Conservation (phyloP, 2,797 vertebrate species). For the Diglossa cyanea region DNA sequence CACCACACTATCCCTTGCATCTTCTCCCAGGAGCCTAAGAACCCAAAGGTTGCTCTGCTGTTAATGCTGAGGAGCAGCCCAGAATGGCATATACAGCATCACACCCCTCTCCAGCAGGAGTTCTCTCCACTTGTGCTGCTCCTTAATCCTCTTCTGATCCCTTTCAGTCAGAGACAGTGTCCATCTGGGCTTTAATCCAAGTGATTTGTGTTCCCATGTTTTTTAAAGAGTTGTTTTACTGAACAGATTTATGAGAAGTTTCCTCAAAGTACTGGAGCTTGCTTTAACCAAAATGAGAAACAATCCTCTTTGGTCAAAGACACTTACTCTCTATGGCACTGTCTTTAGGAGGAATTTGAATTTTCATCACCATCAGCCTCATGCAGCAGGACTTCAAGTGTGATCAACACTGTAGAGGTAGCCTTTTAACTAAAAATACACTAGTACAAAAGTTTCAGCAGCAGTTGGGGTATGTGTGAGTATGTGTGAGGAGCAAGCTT, state of each 20-base stretch:
- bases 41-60: not conserved
- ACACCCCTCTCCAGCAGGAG: not conserved
- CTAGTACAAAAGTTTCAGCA: not conserved
- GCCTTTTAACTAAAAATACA: not conserved
- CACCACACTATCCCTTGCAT: not conserved
- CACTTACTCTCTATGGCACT: not conserved
- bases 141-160: not conserved
- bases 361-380: not conserved
- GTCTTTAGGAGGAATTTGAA: not conserved
- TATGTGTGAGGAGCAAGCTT: not conserved
- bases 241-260: not conserved
- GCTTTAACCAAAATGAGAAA: not conserved
- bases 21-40: not conserved
- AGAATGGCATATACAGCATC: not conserved
- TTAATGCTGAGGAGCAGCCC: not conserved
- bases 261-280: not conserved
- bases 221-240: not conserved
- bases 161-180: not conserved
- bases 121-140: not conserved
- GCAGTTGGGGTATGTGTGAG: fast-evolving
- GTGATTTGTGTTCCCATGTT: not conserved
- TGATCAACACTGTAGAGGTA: not conserved
- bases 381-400: not conserved
- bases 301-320: not conserved
- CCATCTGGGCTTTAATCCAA: not conserved